phyloP scores from a whole-genome alignment of 2,888 invertebrate genomes.

The Heliconius aoede region DNA sequence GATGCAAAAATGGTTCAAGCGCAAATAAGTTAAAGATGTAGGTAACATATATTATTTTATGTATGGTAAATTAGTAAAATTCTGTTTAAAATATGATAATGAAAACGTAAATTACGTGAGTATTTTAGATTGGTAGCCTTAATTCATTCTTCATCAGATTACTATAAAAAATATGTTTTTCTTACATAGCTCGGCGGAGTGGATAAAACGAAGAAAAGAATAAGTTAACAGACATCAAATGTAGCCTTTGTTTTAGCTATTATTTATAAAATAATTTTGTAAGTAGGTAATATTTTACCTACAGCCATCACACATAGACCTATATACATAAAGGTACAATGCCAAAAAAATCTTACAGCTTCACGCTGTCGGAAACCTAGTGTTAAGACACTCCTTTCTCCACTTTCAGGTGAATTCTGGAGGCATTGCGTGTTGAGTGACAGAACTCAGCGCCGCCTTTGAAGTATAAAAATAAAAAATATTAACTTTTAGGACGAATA shows the following conservation, averaged over 20 bases:
- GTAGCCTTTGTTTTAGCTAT: not conserved
- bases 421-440: too few species aligned
- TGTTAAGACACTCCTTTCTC: too few species aligned
- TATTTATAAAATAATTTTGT: not conserved
- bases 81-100: not conserved
- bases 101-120: not conserved
- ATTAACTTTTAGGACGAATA: too few species aligned
- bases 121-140: not conserved
- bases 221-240: not conserved
- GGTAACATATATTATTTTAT: not conserved
- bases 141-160: not conserved
- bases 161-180: conserved; percentile 18
- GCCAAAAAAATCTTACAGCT: too few species aligned
- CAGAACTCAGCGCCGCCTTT: too few species aligned
- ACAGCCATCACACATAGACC: too few species aligned
- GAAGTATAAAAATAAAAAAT: too few species aligned
- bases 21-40: not conserved
- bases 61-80: too few species aligned
- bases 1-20: not conserved
- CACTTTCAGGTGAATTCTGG: too few species aligned
- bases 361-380: too few species aligned
- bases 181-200: not conserved
- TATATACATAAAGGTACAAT: too few species aligned
- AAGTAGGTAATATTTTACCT: not conserved
- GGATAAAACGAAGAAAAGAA: not conserved